These are phyloP conservation scores for Aurelia sp. DNA, from an alignment of 30 jellyfish, hydroid and myxozoan species.

Conservation along the genomic window DNA sequence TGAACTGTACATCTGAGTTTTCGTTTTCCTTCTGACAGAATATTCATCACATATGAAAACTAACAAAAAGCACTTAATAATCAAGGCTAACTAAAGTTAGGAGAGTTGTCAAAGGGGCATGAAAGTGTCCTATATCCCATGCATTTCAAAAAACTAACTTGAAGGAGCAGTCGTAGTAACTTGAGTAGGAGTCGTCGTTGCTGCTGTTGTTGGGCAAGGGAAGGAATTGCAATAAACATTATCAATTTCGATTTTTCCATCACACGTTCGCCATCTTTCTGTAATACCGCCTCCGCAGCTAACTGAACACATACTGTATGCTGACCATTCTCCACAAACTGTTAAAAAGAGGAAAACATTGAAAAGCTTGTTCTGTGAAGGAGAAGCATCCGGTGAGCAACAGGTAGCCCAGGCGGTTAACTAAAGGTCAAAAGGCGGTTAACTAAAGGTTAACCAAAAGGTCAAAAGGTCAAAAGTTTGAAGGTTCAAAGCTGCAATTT, in stretches of 20 bases:
- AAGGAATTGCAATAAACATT: constrained; percentile 75
- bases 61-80: no score
- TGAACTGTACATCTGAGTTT: no score
- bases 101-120: no score
- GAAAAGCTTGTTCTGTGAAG: not conserved
- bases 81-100: no score
- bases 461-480: no score
- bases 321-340: constrained; percentile 99
- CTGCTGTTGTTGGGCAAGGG: constrained; percentile 84
- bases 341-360: not conserved
- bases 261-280: constrained; percentile 97
- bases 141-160: not conserved
- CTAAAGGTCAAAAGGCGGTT: no score
- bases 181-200: constrained; percentile 52
- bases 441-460: no score
- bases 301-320: constrained; percentile 84
- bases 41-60: no score
- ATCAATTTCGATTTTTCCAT: constrained; percentile 78
- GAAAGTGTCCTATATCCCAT: not conserved
- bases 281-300: constrained; percentile 92
- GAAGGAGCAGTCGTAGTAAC: constrained; percentile 47
- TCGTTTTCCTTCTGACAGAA: no score
- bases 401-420: no score
- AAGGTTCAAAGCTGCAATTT: no score
- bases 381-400: not conserved